Conservation (phyloP, 2,797 vertebrate genomes). For the Falco naumanni region DNA sequence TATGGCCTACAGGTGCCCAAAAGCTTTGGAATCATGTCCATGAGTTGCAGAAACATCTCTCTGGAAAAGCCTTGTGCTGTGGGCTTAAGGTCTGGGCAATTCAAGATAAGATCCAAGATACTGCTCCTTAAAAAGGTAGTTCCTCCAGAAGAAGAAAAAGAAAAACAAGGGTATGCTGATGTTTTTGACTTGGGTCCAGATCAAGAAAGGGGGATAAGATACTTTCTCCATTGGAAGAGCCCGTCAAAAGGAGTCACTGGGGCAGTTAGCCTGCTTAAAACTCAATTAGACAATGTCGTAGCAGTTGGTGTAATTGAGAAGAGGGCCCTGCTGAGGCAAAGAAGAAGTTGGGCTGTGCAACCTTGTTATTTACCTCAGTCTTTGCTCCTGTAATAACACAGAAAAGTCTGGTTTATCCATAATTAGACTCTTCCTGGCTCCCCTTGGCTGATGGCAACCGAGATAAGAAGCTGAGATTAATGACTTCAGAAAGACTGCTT, state of each 20-base stretch:
- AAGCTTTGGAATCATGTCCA: background rate
- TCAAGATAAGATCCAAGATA: background rate
- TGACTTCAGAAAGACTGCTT: too few species aligned
- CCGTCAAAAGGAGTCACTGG: background rate
- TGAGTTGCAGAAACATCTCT: background rate
- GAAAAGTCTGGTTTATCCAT: background rate
- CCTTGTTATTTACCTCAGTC: background rate
- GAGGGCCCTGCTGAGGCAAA: background rate
- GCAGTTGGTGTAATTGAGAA: background rate
- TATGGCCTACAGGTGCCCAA: background rate
- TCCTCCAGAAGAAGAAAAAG: background rate
- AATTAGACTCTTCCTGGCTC: slow-evolving; percentile 17
- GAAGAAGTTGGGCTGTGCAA: background rate
- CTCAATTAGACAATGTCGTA: background rate
- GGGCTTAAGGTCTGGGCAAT: background rate
- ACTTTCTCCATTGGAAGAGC: background rate
- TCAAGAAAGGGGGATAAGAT: background rate
- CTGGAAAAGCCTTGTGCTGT: background rate
- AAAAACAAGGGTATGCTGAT: background rate
- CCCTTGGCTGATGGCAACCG: background rate
- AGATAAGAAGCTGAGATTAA: too few species aligned
- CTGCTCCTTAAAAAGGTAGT: background rate
- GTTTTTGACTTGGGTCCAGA: background rate
- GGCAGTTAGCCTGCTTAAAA: background rate
- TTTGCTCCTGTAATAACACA: background rate